Evolutionary conservation across 2,888 invertebrate species (phyloP).

Genomic region (Archips xylosteana): DNA sequence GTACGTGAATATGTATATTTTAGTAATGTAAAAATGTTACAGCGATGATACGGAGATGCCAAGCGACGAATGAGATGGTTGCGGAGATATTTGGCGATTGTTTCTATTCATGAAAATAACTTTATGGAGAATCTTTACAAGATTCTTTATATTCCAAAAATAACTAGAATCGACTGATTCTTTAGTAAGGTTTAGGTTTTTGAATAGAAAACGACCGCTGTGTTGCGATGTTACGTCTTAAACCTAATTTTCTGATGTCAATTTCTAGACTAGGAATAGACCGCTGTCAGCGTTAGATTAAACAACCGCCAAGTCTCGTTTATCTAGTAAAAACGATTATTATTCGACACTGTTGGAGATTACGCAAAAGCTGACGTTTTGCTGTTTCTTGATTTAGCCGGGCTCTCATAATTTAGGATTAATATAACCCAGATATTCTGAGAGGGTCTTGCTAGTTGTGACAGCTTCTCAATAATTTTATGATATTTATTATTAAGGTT

Average conservation of each 20-base stretch:
- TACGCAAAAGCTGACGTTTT: not conserved
- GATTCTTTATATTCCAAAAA: too few relatives aligned
- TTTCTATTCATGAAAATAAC: not conserved
- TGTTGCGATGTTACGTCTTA: too few relatives aligned
- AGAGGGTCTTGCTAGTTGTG: not conserved
- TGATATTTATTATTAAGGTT: not conserved
- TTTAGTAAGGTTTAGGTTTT: too few relatives aligned
- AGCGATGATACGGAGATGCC: conserved; percentile 54
- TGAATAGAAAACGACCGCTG: too few relatives aligned
- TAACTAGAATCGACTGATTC: too few relatives aligned
- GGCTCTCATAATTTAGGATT: not conserved
- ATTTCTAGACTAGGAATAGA: too few relatives aligned
- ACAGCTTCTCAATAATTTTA: not conserved
- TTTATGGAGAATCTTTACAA: too few relatives aligned
- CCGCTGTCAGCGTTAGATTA: not conserved
- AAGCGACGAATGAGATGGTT: conserved; percentile 19
- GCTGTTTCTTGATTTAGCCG: not conserved
- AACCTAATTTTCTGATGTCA: too few relatives aligned
- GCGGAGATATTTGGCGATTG: conserved; percentile 24
- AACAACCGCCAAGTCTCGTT: not conserved
- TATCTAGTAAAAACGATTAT: not conserved
- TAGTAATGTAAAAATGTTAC: conserved; percentile 49
- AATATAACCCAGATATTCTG: conserved; percentile 1
- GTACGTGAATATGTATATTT: conserved; percentile 44
- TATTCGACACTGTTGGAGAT: not conserved